These are phyloP conservation scores for Steinernema carpocapsae DNA, from an alignment of 2,888 invertebrate genomes.

Conservation along the genomic window DNA sequence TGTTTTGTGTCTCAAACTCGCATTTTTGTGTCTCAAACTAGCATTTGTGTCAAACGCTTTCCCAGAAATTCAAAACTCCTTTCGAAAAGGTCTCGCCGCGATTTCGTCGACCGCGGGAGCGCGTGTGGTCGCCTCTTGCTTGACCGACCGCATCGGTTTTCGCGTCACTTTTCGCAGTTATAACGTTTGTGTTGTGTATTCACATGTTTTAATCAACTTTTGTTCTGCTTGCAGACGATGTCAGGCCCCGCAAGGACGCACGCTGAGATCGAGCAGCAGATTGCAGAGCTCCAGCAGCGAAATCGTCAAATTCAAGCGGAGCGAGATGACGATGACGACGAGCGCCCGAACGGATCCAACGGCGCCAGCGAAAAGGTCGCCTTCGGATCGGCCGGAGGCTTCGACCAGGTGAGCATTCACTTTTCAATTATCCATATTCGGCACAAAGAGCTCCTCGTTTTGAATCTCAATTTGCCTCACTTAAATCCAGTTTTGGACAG, in stretches of 20 bases:
- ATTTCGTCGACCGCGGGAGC: background rate
- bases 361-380: constrained; percentile 75
- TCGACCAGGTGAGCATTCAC: constrained; percentile 76
- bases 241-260: constrained; percentile 38
- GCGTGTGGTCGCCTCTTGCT: background rate
- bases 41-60: too few species aligned
- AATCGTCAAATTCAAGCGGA: constrained; percentile 63
- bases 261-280: constrained; percentile 67
- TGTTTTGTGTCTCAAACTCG: too few species aligned
- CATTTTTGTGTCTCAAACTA: too few species aligned
- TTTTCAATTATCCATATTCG: background rate
- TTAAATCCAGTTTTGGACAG: background rate
- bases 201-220: too few species aligned
- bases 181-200: background rate
- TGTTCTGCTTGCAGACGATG: too few species aligned
- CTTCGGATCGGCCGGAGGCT: constrained; percentile 83
- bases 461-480: background rate
- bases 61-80: too few species aligned
- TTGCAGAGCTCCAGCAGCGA: constrained; percentile 69
- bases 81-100: too few species aligned
- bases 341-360: background rate
- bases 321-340: constrained; percentile 75
- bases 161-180: background rate
- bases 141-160: background rate
- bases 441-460: background rate